Evolutionary conservation across 2,888 invertebrate species (phyloP).

Genomic region (Willowsia nigromaculata): DNA sequence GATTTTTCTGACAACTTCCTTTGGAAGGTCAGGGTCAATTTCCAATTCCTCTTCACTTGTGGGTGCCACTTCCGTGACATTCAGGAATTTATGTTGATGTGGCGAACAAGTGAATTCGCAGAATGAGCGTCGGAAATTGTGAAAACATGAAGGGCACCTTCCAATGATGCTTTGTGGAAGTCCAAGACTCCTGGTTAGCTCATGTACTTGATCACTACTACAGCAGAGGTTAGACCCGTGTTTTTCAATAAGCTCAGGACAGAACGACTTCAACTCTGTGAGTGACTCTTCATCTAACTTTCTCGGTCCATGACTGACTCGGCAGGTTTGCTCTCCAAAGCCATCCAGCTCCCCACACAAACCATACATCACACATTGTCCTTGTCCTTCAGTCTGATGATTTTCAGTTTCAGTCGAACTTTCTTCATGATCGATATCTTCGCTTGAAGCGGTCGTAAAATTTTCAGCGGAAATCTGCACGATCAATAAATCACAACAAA

Average conservation of each 20-base stretch:
- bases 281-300: constrained; percentile 56
- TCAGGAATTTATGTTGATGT: constrained; percentile 85
- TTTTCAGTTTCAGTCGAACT: constrained; percentile 42
- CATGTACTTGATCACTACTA: constrained; percentile 68
- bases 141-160: constrained; percentile 90
- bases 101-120: constrained; percentile 91
- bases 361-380: constrained; percentile 76
- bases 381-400: constrained; percentile 69
- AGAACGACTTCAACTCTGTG: constrained; percentile 63
- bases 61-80: constrained; percentile 74
- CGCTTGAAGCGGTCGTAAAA: constrained; percentile 2
- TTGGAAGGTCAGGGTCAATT: constrained; percentile 40
- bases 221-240: constrained; percentile 77
- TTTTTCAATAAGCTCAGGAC: constrained; percentile 75
- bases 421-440: constrained; percentile 23
- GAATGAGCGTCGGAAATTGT: constrained; percentile 88
- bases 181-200: constrained; percentile 69
- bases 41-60: constrained; percentile 55
- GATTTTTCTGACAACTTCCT: constrained; percentile 64
- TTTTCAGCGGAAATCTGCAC: constrained; percentile 39
- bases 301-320: constrained; percentile 68
- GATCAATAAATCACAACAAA: too few relatives aligned
- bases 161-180: constrained; percentile 86
- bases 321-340: constrained; percentile 71
- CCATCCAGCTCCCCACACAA: constrained; percentile 69